These are phyloP conservation scores for Stenurella melanura DNA, from an alignment of 2,888 invertebrate species.

Conservation along the genomic window DNA sequence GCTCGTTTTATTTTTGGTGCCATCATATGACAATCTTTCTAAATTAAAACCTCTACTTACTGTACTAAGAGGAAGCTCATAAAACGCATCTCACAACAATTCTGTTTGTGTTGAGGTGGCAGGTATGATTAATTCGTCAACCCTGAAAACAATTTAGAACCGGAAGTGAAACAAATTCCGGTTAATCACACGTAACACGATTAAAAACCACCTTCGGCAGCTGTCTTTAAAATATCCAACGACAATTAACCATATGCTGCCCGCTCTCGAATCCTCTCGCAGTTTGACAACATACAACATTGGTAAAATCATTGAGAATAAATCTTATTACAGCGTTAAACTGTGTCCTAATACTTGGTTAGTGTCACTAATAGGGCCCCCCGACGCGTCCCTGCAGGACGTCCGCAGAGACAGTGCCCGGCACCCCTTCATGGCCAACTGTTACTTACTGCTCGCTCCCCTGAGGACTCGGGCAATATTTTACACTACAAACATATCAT, in stretches of 20 bases:
- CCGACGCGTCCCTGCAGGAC: slow-evolving; percentile 60
- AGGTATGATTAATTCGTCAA: slow-evolving; percentile 35
- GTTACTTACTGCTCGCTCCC: slow-evolving; percentile 61
- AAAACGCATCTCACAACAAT: too few relatives aligned
- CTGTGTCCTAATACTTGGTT: slow-evolving; percentile 60
- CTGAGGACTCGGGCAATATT: slow-evolving; percentile 56
- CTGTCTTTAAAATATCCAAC: slow-evolving; percentile 22
- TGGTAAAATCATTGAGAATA: slow-evolving; percentile 39
- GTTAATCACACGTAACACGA: slow-evolving; percentile 38
- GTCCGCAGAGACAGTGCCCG: slow-evolving; percentile 44
- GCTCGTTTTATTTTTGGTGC: too few relatives aligned
- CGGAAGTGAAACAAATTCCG: slow-evolving; percentile 42
- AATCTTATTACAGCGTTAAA: slow-evolving; percentile 62
- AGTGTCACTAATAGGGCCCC: slow-evolving; percentile 68
- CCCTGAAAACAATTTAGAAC: slow-evolving; percentile 30
- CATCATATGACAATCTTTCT: too few relatives aligned
- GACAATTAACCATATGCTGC: slow-evolving; percentile 54
- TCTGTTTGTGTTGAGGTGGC: neutral
- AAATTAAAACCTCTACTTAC: too few relatives aligned
- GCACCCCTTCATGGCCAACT: slow-evolving; percentile 66
- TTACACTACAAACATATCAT: slow-evolving; percentile 61
- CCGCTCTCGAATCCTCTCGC: slow-evolving; percentile 33
- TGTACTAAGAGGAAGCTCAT: too few relatives aligned
- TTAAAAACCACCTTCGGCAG: slow-evolving; percentile 42
- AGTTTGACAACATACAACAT: slow-evolving; percentile 53